Evolutionary conservation across 2,797 vertebrate genomes (phyloP), one percentile per base, ranked within the genome.

Genomic region (Crocodylus rhombifer): DNA sequence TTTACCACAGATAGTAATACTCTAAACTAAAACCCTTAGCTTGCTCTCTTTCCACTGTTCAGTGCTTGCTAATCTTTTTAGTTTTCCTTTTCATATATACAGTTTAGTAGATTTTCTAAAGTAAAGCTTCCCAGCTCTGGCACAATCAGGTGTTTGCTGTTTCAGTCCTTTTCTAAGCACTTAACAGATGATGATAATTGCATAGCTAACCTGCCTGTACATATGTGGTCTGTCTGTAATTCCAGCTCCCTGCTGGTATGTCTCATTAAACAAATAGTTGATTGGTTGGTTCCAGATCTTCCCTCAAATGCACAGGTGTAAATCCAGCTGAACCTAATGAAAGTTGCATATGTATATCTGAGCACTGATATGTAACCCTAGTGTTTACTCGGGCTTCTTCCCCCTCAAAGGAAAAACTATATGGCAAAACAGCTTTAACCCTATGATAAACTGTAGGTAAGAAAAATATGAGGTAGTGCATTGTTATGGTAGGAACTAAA

Each of bases 231-330:
- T 73, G 42, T 91, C 77, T 30, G 20, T 67, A 30, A 12, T 71
- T 4, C 80, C 3, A 42, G 33, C 3, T 61, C 75, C 25, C 4
- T 81, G 89, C 84, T 84, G 14, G 64, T 86, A 21, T 67, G 23
- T 5, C 0, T 1, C 26, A 73, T 21, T 73, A 73, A 42, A 51
- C 33, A 73, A 73, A 73, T 5, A 20, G 23, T 11, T 77, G 23
- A 82, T 82, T 60, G 82, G 7, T 33, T 67, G 30, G 9, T 57
- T 64, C 3, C 61, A 33, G 56, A 91, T 94, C 92, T 93, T 7
- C 57, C 30, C 33, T 89, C 12, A 23, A n/a, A 78, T 92, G 93
- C 93, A 91, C 42, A 55, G 62, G 28, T 75, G 36, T 80, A 88
- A 89, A n/a, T 60, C 85, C 58, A 89, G 8, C 18, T 82, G 69